phyloP scores from a whole-genome alignment of 2,113 vertebrate genomes.

The Zapus hudsonius region DNA sequence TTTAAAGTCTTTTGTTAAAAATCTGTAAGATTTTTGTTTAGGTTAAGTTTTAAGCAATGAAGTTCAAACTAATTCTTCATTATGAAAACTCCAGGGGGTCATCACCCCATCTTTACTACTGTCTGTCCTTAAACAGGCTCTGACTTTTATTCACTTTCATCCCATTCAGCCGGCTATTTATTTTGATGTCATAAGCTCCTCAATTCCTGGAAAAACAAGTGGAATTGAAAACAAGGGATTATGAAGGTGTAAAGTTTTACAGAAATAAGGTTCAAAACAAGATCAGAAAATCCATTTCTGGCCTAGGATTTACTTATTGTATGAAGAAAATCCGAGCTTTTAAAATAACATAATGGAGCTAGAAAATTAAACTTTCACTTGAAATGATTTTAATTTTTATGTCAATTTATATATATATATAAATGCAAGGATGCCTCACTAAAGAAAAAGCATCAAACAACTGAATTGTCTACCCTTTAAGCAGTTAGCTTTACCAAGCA shows the following conservation, averaged over 20 bases:
- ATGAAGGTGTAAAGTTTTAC: slow-evolving; percentile 75
- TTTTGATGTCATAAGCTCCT: slow-evolving; percentile 78
- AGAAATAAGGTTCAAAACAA: slow-evolving; percentile 76
- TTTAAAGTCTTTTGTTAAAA: slow-evolving; percentile 5
- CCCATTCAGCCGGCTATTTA: slow-evolving; percentile 69
- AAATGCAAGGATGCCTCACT: not conserved
- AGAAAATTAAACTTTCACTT: slow-evolving; percentile 59
- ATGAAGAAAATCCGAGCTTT: slow-evolving; percentile 71
- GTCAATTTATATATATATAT: slow-evolving; percentile 13
- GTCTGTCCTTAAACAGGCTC: slow-evolving; percentile 59
- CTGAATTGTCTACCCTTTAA: not conserved
- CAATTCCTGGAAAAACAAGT: slow-evolving; percentile 76
- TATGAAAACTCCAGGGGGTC: slow-evolving; percentile 10
- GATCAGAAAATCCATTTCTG: slow-evolving; percentile 76
- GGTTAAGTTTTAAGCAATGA: not conserved
- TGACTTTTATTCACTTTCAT: slow-evolving; percentile 72
- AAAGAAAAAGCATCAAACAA: not conserved
- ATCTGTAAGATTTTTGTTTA: slow-evolving; percentile 40
- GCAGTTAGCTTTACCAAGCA: slow-evolving; percentile 37
- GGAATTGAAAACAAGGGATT: slow-evolving; percentile 83
- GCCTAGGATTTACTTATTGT: slow-evolving; percentile 71
- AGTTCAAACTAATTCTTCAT: slow-evolving; percentile 53
- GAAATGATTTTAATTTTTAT: slow-evolving; percentile 3
- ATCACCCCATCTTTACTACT: not conserved
- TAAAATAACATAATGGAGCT: slow-evolving; percentile 70